Percentiles rank a stretch among this genome's conserved stretches.
Evolutionary conservation across 2,797 vertebrate genomes (phyloP).

Genomic region (Balearica regulorum): DNA sequence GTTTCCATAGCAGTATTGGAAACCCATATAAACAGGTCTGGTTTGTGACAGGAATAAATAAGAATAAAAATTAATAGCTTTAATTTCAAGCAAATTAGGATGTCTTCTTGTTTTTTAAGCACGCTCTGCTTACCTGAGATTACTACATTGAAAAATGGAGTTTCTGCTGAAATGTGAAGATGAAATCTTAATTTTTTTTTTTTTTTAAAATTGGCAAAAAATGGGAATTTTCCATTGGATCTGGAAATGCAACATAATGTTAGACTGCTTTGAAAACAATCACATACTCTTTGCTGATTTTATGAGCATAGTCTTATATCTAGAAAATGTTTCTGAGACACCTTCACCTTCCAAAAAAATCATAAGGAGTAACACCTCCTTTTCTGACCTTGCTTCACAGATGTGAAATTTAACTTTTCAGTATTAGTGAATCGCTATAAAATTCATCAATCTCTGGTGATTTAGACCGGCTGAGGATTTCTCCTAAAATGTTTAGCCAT

Average conservation of each 20-base stretch:
- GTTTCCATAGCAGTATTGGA: constrained; percentile 42
- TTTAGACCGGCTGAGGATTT: background rate
- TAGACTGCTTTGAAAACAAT: background rate
- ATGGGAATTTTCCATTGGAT: background rate
- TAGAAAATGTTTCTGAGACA: background rate
- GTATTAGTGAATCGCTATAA: background rate
- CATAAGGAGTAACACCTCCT: background rate
- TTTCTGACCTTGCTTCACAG: background rate
- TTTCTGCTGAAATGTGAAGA: background rate
- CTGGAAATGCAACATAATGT: background rate
- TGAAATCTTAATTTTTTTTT: background rate
- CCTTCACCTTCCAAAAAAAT: background rate
- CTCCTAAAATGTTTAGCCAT: background rate
- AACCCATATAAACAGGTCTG: background rate
- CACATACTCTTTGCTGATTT: background rate
- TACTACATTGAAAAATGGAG: background rate
- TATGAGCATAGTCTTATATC: background rate
- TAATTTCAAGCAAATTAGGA: constrained; percentile 33
- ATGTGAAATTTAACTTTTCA: background rate
- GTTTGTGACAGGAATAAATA: constrained; percentile 19
- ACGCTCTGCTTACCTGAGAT: background rate
- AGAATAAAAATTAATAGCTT: constrained; percentile 45
- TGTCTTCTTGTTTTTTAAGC: background rate
- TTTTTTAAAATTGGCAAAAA: background rate
- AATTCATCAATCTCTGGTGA: background rate